phyloP scores from a whole-genome alignment of 2,888 invertebrate genomes.

The Troides oblongomaculatus region DNA sequence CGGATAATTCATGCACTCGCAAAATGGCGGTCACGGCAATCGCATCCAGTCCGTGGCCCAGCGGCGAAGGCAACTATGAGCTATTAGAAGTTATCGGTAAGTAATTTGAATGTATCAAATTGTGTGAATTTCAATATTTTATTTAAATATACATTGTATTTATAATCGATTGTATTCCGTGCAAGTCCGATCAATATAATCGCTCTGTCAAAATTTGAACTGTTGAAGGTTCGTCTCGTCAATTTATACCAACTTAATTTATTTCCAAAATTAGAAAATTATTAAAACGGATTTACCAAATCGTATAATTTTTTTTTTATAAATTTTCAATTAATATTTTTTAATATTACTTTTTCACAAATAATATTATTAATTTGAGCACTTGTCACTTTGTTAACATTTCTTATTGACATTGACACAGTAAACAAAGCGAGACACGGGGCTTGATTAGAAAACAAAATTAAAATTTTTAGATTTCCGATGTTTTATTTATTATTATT shows the following conservation, averaged over 20 bases:
- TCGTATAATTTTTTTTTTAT: not conserved
- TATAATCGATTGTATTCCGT: not conserved
- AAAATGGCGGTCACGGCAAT: conserved; percentile 64
- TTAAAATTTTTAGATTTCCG: too few species aligned
- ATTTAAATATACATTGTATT: not conserved
- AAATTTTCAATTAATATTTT: not conserved
- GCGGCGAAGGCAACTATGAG: conserved; percentile 95
- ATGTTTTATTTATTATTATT: not conserved
- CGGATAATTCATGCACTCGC: conserved; percentile 59
- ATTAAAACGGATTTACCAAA: not conserved
- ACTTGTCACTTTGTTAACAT: not conserved
- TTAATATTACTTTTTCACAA: not conserved
- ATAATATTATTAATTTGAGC: not conserved
- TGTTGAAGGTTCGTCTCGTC: conserved; percentile 3
- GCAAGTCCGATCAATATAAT: not conserved
- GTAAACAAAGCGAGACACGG: not conserved
- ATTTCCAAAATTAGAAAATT: not conserved
- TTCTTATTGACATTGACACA: not conserved
- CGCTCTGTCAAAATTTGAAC: conserved; percentile 18
- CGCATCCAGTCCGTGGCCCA: conserved; percentile 87
- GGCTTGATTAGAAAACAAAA: not conserved
- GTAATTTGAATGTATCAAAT: conserved; percentile 44
- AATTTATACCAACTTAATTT: not conserved
- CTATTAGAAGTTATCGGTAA: conserved; percentile 95
- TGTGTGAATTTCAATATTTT: not conserved